These are phyloP conservation scores for Pharmacophagus antenor DNA, from an alignment of 2,888 invertebrate species.

Conservation along the genomic window DNA sequence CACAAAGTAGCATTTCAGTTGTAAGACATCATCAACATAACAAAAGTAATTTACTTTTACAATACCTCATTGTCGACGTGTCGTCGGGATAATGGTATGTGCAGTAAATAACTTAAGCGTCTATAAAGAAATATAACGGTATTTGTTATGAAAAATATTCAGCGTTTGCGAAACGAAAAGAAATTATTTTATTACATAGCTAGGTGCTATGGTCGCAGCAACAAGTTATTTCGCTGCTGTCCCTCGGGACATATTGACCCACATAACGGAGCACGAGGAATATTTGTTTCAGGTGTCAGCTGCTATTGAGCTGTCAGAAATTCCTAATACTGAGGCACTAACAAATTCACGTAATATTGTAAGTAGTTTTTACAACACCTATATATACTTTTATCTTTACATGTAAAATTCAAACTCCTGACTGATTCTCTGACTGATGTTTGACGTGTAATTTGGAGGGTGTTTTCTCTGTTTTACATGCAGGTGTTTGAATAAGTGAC, in stretches of 20 bases:
- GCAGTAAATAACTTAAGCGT: neutral
- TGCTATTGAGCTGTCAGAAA: slow-evolving; percentile 65
- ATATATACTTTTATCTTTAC: neutral
- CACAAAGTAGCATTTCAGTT: neutral
- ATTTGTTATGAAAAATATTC: neutral
- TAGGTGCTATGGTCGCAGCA: slow-evolving; percentile 19
- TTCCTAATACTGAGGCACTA: slow-evolving; percentile 63
- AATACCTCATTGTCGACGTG: slow-evolving; percentile 10
- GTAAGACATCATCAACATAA: slow-evolving; percentile 13
- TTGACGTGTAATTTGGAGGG: too few species aligned
- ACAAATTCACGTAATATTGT: slow-evolving; percentile 65
- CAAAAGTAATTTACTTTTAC: slow-evolving; percentile 16
- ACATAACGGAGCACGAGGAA: slow-evolving; percentile 50
- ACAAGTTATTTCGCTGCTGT: slow-evolving; percentile 30
- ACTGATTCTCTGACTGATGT: too few species aligned
- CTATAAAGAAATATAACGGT: neutral
- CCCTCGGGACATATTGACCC: slow-evolving; percentile 60
- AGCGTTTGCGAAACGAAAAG: neutral
- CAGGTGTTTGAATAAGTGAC: too few species aligned
- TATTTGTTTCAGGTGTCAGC: slow-evolving; percentile 71
- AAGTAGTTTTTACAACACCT: slow-evolving; percentile 42
- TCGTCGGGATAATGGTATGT: neutral
- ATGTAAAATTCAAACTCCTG: neutral
- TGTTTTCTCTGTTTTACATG: too few species aligned
- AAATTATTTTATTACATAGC: slow-evolving; percentile 22